These are phyloP conservation scores for Psilopogon haemacephalus DNA, from an alignment of 2,113 vertebrate species.

Conservation along the genomic window DNA sequence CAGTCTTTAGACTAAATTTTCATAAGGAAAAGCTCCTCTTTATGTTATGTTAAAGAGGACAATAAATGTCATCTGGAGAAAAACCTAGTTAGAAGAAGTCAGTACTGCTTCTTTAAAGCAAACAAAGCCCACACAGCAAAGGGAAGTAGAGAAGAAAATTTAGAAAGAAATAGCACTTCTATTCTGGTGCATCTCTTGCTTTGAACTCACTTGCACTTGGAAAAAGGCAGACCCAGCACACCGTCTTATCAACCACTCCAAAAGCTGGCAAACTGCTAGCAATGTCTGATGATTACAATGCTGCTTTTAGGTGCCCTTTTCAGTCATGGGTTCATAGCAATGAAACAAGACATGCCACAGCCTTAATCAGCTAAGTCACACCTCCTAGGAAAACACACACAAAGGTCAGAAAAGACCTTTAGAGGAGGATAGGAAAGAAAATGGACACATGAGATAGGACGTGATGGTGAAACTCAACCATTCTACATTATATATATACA, in stretches of 20 bases:
- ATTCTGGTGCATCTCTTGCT: not conserved
- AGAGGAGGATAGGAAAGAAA: not conserved
- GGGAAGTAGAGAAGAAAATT: not conserved
- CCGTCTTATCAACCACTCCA: conserved; percentile 50
- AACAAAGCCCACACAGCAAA: not conserved
- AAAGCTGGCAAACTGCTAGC: conserved; percentile 33
- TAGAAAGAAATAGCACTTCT: not conserved
- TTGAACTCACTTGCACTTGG: not conserved
- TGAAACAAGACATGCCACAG: conserved; percentile 11
- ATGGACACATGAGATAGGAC: conserved; percentile 18
- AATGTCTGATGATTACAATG: not conserved
- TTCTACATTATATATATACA: not conserved
- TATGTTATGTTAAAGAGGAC: not conserved
- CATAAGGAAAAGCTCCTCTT: not conserved
- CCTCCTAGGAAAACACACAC: conserved; percentile 2
- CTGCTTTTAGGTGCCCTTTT: conserved; percentile 66
- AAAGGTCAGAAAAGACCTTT: conserved; percentile 38
- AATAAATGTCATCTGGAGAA: not conserved
- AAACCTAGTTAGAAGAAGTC: not conserved
- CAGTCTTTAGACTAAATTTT: not conserved
- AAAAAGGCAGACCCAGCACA: not conserved
- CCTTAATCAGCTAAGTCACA: conserved; percentile 30
- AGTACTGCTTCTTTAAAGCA: not conserved
- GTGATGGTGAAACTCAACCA: not conserved
- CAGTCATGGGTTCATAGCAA: conserved; percentile 18